Evolutionary conservation across 2,113 vertebrate genomes (phyloP), one percentile per base, ranked within the genome.

Genomic region (Sander vitreus): DNA sequence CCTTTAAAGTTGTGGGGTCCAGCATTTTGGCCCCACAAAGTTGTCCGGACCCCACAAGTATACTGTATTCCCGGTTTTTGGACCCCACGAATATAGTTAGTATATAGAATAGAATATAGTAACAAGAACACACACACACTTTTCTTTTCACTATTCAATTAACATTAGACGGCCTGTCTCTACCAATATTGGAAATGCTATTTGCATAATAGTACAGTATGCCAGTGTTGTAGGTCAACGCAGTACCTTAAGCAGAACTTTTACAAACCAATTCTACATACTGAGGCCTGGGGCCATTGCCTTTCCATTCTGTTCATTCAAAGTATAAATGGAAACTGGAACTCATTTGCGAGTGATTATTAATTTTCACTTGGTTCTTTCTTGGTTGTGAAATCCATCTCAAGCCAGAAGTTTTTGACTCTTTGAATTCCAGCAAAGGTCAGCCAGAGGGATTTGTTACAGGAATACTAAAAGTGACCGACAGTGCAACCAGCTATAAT

Each of bases 261-360:
- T 85, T 66, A 87, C 69, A 82, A 90, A 83, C 60, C 88, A 78
- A 63, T 83, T 85, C 76, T 55, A 62, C 79, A 87, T 67, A 73
- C 27, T 57, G 58, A 60, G 54, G 76, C 85, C 83, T 59, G 30
- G 21, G 82, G 86, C 80, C 45, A 73, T 60, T 78, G 53, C 67
- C 86, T 88, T 89, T 77, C 73, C 66, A 62, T 85, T 83, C 54
- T 53, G 25, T 81, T 87, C 69, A 64, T 73, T 85, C 45, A 48
- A 72, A 33, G 19, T 84, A 89, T 83, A 89, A 90, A 89, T 91
- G 91, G 86, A 89, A 92, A 92, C 27, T 85, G 43, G 80, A 81
- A 84, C 89, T 83, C 78, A 90, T 91, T 89, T 92, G 81, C 43
- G 3, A 86, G 79, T 48, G 63, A 87, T 72, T 89, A 85, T 87